A percentile compares a stretch with the other conserved stretches of the same genome.
Conservation (phyloP, 2,888 invertebrate genomes). For the Linyphia triangularis region DNA sequence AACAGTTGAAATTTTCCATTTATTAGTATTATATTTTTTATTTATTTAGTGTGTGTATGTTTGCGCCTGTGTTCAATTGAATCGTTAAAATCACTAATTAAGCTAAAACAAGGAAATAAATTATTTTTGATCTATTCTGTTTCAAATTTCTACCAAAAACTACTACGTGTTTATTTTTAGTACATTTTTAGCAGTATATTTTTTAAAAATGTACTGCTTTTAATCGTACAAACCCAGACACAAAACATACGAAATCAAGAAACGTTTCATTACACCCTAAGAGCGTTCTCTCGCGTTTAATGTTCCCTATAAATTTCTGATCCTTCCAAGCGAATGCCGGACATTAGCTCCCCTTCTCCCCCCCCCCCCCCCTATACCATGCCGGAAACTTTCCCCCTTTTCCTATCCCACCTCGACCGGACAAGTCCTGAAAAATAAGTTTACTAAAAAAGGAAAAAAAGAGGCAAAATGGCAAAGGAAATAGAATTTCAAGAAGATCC, state of each 20-base stretch:
- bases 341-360: constrained; percentile 30
- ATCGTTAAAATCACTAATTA: no score
- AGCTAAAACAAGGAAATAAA: no score
- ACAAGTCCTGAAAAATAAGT: constrained; percentile 39
- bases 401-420: not conserved
- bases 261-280: constrained; percentile 15
- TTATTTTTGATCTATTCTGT: no score
- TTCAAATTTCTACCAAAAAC: no score
- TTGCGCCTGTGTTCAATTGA: no score
- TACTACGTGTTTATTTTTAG: no score
- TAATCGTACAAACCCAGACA: not conserved
- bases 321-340: constrained; percentile 20
- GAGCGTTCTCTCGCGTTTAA: constrained; percentile 26
- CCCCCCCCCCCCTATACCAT: not conserved
- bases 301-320: constrained; percentile 52
- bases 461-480: not conserved
- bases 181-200: no score
- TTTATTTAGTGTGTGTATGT: no score
- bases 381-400: constrained; percentile 30
- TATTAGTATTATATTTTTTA: no score
- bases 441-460: constrained; percentile 26
- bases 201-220: no score
- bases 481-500: constrained; percentile 54
- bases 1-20: no score
- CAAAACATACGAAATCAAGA: not conserved